These are phyloP conservation scores for Incurvaria masculella DNA, from an alignment of 2,888 invertebrate genomes.

Conservation along the genomic window DNA sequence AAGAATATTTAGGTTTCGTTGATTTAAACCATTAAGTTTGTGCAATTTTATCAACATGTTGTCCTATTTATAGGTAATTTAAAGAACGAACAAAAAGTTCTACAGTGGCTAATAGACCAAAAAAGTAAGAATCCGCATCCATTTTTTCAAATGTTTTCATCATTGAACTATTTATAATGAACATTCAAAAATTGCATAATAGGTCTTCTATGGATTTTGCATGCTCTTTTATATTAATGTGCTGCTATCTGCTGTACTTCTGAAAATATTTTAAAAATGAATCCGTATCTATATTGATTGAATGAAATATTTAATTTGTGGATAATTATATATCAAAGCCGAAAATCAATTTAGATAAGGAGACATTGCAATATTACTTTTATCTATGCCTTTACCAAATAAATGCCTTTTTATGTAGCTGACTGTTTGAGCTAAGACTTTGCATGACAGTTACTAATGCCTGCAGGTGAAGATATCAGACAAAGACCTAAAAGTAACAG, in stretches of 20 bases:
- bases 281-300: constrained; percentile 7
- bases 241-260: not conserved
- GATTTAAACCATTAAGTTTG: too few species aligned
- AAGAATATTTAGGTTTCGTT: too few species aligned
- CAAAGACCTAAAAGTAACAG: constrained; percentile 44
- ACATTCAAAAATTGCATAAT: not conserved
- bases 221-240: not conserved
- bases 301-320: constrained; percentile 23
- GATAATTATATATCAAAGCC: constrained; percentile 22
- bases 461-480: constrained; percentile 57
- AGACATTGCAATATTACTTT: constrained; percentile 20
- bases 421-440: constrained; percentile 56
- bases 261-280: not conserved
- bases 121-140: constrained; percentile 85
- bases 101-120: constrained; percentile 94
- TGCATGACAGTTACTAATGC: constrained; percentile 61
- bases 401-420: constrained; percentile 39
- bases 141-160: constrained; percentile 23
- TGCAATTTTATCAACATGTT: constrained; percentile 21
- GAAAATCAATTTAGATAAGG: constrained; percentile 21
- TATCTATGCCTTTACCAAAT: constrained; percentile 22
- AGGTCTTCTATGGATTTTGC: not conserved
- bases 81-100: constrained; percentile 91
- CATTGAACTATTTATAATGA: constrained; percentile 21
- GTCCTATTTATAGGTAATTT: constrained; percentile 80